phyloP scores from a whole-genome alignment of 2,113 vertebrate genomes.

The Hippocampus barbouri region DNA sequence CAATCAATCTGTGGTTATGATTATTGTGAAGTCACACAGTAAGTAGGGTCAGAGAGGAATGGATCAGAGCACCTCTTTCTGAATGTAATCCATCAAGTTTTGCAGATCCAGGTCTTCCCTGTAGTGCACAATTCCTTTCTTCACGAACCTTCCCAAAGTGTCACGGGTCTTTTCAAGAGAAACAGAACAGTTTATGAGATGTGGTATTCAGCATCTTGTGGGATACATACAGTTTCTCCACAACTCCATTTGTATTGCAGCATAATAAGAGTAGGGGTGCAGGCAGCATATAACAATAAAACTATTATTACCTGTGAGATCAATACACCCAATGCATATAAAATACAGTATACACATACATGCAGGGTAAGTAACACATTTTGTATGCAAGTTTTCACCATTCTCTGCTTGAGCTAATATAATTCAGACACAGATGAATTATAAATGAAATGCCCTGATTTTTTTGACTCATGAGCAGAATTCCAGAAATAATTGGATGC shows the following conservation, averaged over 20 bases:
- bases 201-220: not conserved
- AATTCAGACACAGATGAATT: constrained; percentile 30
- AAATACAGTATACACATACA: not conserved
- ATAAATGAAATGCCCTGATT: constrained; percentile 28
- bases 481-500: constrained; percentile 11
- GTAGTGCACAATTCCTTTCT: constrained; percentile 76
- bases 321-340: constrained; percentile 4
- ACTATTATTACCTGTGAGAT: constrained; percentile 16
- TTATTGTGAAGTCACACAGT: constrained; percentile 7
- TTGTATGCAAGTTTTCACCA: constrained; percentile 25
- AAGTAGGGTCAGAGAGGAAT: constrained; percentile 6
- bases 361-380: not conserved
- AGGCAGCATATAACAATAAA: constrained; percentile 8
- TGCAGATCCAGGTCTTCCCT: constrained; percentile 77
- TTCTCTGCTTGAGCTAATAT: constrained; percentile 21
- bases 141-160: constrained; percentile 71
- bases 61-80: constrained; percentile 68
- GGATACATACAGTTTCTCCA: not conserved
- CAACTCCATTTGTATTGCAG: constrained; percentile 10
- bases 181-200: not conserved
- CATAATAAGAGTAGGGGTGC: not conserved
- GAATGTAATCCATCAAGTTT: constrained; percentile 78
- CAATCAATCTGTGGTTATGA: constrained; percentile 19
- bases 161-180: constrained; percentile 52
- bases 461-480: constrained; percentile 14